Conservation (phyloP, 2,888 invertebrate species). For the Ernsta delagoae region DNA sequence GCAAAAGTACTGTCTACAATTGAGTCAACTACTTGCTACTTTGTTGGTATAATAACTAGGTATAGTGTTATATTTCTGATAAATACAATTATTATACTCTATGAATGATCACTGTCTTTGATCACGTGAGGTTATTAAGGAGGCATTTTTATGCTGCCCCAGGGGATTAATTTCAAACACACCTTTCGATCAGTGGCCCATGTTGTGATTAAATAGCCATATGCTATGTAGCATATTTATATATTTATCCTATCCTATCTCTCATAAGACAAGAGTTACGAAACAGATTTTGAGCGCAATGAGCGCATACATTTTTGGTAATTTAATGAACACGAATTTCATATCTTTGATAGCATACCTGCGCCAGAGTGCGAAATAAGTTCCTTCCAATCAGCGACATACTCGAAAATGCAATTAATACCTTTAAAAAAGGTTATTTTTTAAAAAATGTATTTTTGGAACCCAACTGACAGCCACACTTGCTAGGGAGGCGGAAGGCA, state of each 20-base stretch:
- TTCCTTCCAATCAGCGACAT: slow-evolving; percentile 77
- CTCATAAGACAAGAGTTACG: slow-evolving; percentile 59
- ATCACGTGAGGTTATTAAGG: slow-evolving; percentile 49
- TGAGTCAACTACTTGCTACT: too few species aligned
- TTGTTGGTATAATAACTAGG: too few species aligned
- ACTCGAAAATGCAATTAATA: slow-evolving; percentile 45
- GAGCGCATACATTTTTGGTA: slow-evolving; percentile 14
- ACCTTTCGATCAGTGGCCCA: background rate
- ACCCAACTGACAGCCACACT: slow-evolving; percentile 43
- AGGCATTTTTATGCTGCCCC: slow-evolving; percentile 12
- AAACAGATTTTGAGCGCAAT: slow-evolving; percentile 56
- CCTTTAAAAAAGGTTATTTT: slow-evolving; percentile 57
- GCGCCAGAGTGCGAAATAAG: slow-evolving; percentile 67
- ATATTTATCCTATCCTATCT: background rate
- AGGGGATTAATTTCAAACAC: background rate
- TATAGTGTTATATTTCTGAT: too few species aligned
- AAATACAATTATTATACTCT: too few species aligned
- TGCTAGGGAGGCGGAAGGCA: too few species aligned
- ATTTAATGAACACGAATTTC: slow-evolving; percentile 16
- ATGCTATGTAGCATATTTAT: background rate
- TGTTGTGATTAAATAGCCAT: background rate
- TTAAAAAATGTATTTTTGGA: slow-evolving; percentile 65
- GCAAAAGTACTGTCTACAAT: too few species aligned
- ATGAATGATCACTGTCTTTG: background rate
- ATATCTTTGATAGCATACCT: slow-evolving; percentile 57